phyloP scores from a whole-genome alignment of 2,797 vertebrate genomes.

The Rousettus madagascariensis region DNA sequence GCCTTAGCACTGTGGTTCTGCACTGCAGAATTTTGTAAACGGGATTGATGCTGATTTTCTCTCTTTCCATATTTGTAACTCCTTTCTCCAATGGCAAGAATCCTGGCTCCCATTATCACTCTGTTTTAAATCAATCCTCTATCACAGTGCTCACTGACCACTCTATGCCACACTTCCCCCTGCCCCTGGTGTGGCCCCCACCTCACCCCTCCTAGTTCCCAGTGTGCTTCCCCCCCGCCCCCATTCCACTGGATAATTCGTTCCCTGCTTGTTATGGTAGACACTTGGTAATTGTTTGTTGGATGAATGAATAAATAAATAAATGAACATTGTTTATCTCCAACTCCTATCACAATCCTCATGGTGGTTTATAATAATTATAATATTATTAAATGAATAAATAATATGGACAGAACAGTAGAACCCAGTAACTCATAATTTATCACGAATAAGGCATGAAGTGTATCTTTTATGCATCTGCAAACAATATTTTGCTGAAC shows the following conservation, averaged over 20 bases:
- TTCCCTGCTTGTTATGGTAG: not conserved
- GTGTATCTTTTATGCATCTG: not conserved
- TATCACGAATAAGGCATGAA: not conserved
- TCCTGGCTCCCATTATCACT: not conserved
- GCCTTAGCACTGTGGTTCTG: not conserved
- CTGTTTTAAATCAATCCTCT: not conserved
- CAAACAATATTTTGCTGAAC: not conserved
- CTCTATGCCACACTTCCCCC: not conserved
- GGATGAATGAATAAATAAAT: not conserved
- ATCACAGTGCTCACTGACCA: rapidly evolving
- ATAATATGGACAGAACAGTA: not conserved
- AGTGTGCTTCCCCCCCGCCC: rapidly evolving
- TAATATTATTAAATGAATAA: not conserved
- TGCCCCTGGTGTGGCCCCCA: not conserved
- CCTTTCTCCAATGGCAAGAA: not conserved
- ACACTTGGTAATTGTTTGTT: not conserved
- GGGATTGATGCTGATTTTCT: not conserved
- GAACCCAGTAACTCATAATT: not conserved
- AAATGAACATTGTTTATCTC: not conserved
- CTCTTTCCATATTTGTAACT: not conserved
- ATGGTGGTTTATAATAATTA: not conserved
- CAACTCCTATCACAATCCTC: not conserved
- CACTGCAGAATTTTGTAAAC: not conserved
- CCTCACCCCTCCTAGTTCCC: not conserved
- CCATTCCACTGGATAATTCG: not conserved